Evolutionary conservation across 1,140 invertebrate species (phyloP).

Genomic region (Agrypnia vestita): DNA sequence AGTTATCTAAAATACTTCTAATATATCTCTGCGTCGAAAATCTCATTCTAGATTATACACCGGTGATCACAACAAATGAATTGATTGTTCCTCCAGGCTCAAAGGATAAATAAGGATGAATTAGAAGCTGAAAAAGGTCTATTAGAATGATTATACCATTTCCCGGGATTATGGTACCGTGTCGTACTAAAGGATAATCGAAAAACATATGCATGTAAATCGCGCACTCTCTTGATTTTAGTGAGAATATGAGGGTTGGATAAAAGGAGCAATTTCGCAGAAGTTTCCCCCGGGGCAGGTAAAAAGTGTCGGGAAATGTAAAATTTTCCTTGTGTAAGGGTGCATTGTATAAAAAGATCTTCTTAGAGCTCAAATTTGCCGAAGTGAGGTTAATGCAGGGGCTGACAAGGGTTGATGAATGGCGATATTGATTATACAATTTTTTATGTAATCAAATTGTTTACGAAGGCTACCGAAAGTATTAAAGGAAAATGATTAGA

Average conservation of each 20-base stretch:
- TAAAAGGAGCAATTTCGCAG: conserved; percentile 50
- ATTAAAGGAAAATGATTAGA: too few relatives aligned
- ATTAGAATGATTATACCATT: conserved; percentile 5
- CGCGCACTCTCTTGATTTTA: conserved; percentile 36
- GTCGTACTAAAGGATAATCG: conserved; percentile 18
- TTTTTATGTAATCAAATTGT: too few relatives aligned
- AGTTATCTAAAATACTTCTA: too few relatives aligned
- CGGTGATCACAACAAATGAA: too few relatives aligned
- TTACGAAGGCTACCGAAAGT: too few relatives aligned
- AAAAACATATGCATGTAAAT: conserved; percentile 42
- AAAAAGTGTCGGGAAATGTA: conserved; percentile 39
- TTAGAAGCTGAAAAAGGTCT: neutral
- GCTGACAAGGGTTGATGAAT: too few relatives aligned
- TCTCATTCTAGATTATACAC: too few relatives aligned
- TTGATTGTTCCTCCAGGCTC: too few relatives aligned
- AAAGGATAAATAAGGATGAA: too few relatives aligned
- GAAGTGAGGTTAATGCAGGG: neutral
- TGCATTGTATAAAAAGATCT: conserved; percentile 29
- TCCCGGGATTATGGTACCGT: conserved; percentile 12
- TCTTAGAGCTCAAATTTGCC: neutral
- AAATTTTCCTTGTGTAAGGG: conserved; percentile 28
- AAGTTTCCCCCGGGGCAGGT: conserved; percentile 41
- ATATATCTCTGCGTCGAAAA: too few relatives aligned
- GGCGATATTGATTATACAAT: too few relatives aligned
- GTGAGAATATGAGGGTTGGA: conserved; percentile 31